These are phyloP conservation scores for Standfussiana lucernea DNA, from an alignment of 2,888 invertebrate species.

Conservation along the genomic window DNA sequence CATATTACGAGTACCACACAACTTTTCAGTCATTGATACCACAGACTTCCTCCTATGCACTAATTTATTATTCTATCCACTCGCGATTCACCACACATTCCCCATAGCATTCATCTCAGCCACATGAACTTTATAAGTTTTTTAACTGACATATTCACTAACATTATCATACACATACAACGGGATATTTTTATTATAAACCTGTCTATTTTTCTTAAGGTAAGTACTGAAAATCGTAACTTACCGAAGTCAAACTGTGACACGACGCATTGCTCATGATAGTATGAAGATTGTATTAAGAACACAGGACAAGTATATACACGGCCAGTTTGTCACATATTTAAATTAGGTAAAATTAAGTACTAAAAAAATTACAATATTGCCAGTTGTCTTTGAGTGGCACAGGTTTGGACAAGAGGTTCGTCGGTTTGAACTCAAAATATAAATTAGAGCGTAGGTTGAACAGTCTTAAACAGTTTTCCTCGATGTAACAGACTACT, in stretches of 20 bases:
- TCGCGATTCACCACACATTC: neutral
- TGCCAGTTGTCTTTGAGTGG: neutral
- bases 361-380: neutral
- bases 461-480: too few relatives aligned
- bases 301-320: neutral
- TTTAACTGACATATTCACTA: too few relatives aligned
- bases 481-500: neutral
- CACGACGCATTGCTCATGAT: neutral
- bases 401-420: neutral
- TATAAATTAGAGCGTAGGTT: too few relatives aligned
- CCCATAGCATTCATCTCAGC: neutral
- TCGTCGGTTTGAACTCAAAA: neutral
- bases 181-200: too few relatives aligned
- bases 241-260: neutral
- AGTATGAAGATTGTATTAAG: neutral
- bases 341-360: neutral
- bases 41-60: neutral
- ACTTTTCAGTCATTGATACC: neutral
- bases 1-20: neutral
- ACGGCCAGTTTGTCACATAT: neutral
- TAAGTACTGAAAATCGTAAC: neutral
- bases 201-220: neutral
- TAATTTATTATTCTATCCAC: neutral
- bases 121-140: too few relatives aligned
- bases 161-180: too few relatives aligned